Conservation (phyloP, 2,888 invertebrate species). For the Phortica magna region DNA sequence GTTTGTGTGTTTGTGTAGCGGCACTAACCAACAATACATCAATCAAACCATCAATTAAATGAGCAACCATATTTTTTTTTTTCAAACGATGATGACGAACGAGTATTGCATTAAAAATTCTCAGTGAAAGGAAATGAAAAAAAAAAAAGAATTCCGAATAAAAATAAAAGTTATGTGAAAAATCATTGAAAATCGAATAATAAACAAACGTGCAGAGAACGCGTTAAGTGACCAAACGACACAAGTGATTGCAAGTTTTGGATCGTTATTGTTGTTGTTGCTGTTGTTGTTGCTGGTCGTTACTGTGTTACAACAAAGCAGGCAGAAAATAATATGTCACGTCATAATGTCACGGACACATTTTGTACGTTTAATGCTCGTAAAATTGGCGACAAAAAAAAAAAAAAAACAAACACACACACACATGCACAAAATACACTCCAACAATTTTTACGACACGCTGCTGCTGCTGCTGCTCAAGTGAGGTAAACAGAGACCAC, state of each 20-base stretch:
- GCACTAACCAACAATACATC: constrained; percentile 45
- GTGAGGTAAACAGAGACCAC: neutral
- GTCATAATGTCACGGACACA: constrained; percentile 72
- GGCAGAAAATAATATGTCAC: constrained; percentile 57
- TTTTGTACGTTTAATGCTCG: constrained; percentile 60
- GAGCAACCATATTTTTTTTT: constrained; percentile 55
- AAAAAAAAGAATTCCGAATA: neutral
- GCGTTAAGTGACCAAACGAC: too few species aligned
- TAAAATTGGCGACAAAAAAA: constrained; percentile 54
- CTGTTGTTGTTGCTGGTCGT: too few species aligned
- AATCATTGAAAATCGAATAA: neutral
- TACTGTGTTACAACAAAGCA: neutral
- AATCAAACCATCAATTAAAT: constrained; percentile 63
- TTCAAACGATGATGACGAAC: too few species aligned
- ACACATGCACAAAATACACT: constrained; percentile 42
- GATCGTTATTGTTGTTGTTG: too few species aligned
- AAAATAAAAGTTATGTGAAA: neutral
- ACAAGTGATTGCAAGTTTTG: too few species aligned
- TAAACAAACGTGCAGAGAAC: neutral
- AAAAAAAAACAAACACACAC: too few species aligned
- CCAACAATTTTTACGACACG: neutral
- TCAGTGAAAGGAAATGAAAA: neutral
- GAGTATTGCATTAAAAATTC: constrained; percentile 34
- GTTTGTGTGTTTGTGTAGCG: constrained; percentile 7
- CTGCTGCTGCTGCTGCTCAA: neutral